Base-by-base conservation (phyloP, 2,113 vertebrate genomes). In the Oceanodroma tethys region DNA sequence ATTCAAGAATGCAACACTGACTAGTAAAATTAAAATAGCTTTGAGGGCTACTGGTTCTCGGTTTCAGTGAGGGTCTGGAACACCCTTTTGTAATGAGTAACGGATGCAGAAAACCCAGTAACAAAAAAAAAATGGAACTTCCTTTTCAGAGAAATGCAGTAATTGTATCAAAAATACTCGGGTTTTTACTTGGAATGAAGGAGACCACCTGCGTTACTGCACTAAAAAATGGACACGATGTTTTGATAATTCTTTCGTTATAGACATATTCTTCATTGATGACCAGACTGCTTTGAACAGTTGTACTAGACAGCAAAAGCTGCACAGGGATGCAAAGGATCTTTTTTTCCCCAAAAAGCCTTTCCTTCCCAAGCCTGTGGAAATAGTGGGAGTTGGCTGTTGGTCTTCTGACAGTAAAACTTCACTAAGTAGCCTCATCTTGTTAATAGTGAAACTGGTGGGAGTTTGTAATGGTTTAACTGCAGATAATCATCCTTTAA, bases 221-320 rank as follows among this genome's bases (percentile, higher is more conserved):
- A 3, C 26, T 34, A 2, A 45, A 53, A 78, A 72, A 17, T 4
- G 30, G 34, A n/a, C 27, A 0, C 1, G 0, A 19, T 45, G 34
- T 47, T 30, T 32, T 29, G 13, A 8, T 42, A 30, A 65, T 59
- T 86, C 20, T 42, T 43, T 13, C 40, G 5, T 74, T 78, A 11
- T 4, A 19, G 60, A 4, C 1, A 2, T 9, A 3, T 32, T 75
- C 76, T 68, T 26, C 80, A n/a, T 83, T 78, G 63, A 26, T 70
- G 48, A 14, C n/a, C 48, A 17, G 21, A 1, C 47, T 53, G 45
- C 81, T 83, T 27, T 76, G 71, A 45, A 27, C 36, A 27, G 9
- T 42, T 32, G 38, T 50, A 3, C 16, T 16, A 10, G 43, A 4
- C 6, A 2, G 70, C 27, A 81, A 75, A 27, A 78, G n/a, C 50